Conservation (phyloP, 2,888 invertebrate species). For the Cyclophora albipunctata region DNA sequence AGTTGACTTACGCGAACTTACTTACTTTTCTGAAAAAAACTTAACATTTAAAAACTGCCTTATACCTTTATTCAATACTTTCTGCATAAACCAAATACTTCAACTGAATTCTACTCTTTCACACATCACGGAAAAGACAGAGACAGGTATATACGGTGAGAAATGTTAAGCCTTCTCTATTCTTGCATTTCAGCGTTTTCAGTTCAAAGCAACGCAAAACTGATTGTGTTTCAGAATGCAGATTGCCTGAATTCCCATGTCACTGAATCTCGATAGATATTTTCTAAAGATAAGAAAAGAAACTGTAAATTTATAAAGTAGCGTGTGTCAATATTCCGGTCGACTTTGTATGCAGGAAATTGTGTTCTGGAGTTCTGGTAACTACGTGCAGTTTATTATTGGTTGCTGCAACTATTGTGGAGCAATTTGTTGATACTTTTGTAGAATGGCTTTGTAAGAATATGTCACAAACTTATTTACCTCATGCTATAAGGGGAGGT, state of each 20-base stretch:
- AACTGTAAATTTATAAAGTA: not conserved
- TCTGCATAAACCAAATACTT: slow-evolving; percentile 4
- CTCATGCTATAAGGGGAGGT: too few species aligned
- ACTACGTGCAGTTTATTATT: too few species aligned
- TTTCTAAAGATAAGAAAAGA: not conserved
- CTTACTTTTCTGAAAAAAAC: too few species aligned
- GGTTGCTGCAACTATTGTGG: too few species aligned
- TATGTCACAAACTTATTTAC: too few species aligned
- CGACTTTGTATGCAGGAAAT: too few species aligned
- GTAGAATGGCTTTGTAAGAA: too few species aligned
- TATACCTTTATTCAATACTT: too few species aligned
- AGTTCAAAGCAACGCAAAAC: slow-evolving; percentile 5
- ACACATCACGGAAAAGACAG: slow-evolving; percentile 3
- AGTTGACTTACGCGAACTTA: too few species aligned
- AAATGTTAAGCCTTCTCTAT: not conserved
- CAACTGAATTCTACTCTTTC: not conserved
- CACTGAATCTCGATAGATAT: not conserved
- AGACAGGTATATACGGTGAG: not conserved
- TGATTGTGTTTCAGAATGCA: slow-evolving; percentile 12
- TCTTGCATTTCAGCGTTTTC: slow-evolving; percentile 1
- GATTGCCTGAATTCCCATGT: slow-evolving; percentile 14
- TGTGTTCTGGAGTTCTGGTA: too few species aligned
- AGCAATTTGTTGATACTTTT: too few species aligned
- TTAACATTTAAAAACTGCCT: too few species aligned
- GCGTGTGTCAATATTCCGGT: not conserved